Evolutionary conservation across 2,797 vertebrate genomes (phyloP), one percentile per base, ranked within the genome.

Genomic region (Limosa lapponica): DNA sequence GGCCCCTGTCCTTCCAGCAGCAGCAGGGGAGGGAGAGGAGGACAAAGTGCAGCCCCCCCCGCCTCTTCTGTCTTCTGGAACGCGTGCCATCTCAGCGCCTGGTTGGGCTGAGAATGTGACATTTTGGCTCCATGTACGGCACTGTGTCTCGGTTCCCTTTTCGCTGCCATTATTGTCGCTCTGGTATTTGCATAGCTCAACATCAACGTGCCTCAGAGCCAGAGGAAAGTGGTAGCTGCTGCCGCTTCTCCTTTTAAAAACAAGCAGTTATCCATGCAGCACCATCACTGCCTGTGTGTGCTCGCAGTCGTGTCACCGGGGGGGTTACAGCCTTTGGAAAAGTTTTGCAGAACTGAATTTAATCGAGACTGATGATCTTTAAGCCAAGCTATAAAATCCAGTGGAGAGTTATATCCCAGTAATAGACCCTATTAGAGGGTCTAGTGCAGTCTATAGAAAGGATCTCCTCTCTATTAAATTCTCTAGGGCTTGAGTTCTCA

Each of bases 151-250:
- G 1, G 96, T 96, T 98, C 97, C 97, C 94, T 97, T 97, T 96
- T 94, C 61, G 54, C 89, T 94, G 83, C 94, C 11, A 2, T 82
- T 93, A 44, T 52, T 92, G 79, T 71, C 65, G 23, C 94, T 85
- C 85, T 11, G 19, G 66, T 86, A 97, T 98, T 97, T 97, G 97
- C 97, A 97, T 95, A 98, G 95, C 81, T 84, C 58, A 73, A 89
- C 94, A 96, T 74, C 89, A 83, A 84, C 95, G 90, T n/a, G 94
- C 92, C 94, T 94, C 94, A n/a, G 71, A 96, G 86, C 67, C 89
- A 59, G 81, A 92, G 85, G 90, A 92, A 48, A 93, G 82, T 1
- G 52, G 62, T 32, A 11, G 80, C 55, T 78, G 59, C 87, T 75
- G 59, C 87, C 55, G 51, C 66, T 90, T 77, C 87, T 89, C 43